Conservation (phyloP, 2,888 invertebrate species). For the Plagodis dolabraria region DNA sequence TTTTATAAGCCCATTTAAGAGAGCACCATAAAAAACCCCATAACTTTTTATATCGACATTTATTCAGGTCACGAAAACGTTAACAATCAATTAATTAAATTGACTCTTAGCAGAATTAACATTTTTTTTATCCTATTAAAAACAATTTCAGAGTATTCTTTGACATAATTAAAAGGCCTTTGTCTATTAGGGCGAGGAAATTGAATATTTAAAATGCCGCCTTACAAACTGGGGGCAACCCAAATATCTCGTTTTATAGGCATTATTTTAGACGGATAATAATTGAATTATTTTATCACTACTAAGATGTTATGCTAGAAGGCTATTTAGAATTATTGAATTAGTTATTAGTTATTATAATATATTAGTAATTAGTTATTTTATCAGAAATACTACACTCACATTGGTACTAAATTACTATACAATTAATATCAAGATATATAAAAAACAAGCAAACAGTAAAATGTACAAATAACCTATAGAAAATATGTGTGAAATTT, state of each 20-base stretch:
- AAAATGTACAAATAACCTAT: too few species aligned
- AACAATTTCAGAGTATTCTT: constrained; percentile 47
- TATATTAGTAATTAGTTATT: too few species aligned
- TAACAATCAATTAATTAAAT: constrained; percentile 37
- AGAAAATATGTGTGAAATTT: too few species aligned
- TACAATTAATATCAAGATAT: too few species aligned
- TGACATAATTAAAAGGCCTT: constrained; percentile 46
- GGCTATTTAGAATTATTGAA: too few species aligned
- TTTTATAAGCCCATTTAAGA: constrained; percentile 7
- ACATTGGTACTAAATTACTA: too few species aligned
- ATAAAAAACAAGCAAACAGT: too few species aligned
- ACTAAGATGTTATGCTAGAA: too few species aligned
- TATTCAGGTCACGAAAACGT: constrained; percentile 30
- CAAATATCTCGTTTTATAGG: constrained; percentile 37
- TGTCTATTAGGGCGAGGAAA: constrained; percentile 48
- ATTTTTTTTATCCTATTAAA: constrained; percentile 25
- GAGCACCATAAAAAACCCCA: constrained; percentile 6
- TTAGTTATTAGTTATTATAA: too few species aligned
- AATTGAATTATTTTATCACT: too few species aligned
- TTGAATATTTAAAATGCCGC: constrained; percentile 51
- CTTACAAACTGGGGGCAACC: constrained; percentile 35
- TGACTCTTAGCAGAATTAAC: constrained; percentile 28
- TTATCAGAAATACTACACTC: too few species aligned
- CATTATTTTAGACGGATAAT: constrained; percentile 23
- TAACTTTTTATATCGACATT: constrained; percentile 17